Base-by-base conservation (phyloP, 2,113 vertebrate species). In the Platysternon megacephalum region DNA sequence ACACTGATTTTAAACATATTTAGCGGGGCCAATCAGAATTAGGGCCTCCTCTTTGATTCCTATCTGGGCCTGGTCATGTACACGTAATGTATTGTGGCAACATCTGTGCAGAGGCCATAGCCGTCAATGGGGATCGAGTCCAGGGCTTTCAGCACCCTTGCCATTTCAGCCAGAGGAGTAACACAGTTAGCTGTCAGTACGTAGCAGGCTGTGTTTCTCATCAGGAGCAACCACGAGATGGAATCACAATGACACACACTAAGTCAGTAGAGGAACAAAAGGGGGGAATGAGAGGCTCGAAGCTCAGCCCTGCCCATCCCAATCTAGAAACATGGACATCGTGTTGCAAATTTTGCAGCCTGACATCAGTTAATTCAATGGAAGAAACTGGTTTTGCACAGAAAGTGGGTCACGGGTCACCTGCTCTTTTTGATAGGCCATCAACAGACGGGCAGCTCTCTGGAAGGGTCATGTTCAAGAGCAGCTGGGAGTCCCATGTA, bases 81-180 rank as follows among this genome's bases (percentile, higher is more conserved):
- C 76, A 87, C 3, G 2, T 2, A 5, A 4, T 0, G 6, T 19
- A 22, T 6, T 61, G 39, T 44, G 28, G 12, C 14, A 13, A 61
- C 44, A 29, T 14, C 24, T 26, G 42, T 46, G 22, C 74, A 78
- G 74, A 76, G 42, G 5, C 74, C 24, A 28, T 8, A 39, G 65
- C 19, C 24, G 28, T 68, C 61, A 19, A 68, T 6, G 24, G n/a
- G 22, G 28, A 16, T 8, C 1, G 26, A n/a, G 49, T 17, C 19
- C 13, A 29, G 68, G n/a, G 44, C 3, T 10, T 84, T 53, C 78
- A 80, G 28, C 48, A 46, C 10, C 24, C 22, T 46, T 56, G 51
- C n/a, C 17, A 0, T 1, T 28, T 12, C 79, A 55, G 17, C 81
- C n/a, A 24, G 44, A 28, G 86, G 6, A 86, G 32, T 32, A 49